Evolutionary conservation across 2,888 invertebrate species (phyloP), one percentile per base, ranked within the genome.

Genomic region (Eristalis intricaria): DNA sequence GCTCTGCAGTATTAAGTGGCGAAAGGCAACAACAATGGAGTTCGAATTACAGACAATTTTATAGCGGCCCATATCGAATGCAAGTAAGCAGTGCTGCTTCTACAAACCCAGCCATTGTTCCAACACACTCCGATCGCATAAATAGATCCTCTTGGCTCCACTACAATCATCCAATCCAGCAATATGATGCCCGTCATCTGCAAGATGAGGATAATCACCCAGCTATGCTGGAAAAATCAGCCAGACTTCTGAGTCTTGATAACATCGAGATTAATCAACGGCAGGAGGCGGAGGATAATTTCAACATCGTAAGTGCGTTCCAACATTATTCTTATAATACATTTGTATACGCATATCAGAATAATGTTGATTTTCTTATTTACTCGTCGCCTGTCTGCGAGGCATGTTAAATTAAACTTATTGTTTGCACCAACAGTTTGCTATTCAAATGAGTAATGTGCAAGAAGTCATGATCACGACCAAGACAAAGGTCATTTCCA

Each of bases 241-340:
- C 77, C 58, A 77, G 60, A 58, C 71, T 56, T 58, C 23, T 60
- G 69, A 29, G 61, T 71, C 35, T 58, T 65, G 78, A 85, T 77
- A 19, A 64, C 29, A n/a, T 2, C 11, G 73, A 82, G 64, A 85
- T 81, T 73, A 68, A 68, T 58, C 76, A 73, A 50, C 5, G 29
- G 8, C 75, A 71, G 65, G 61, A 73, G 43, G 38, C 40, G n/a
- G 66, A 32, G 11, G 79, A 70, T 50, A 38, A 79, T 70, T 70
- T 61, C 50, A 75, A 70, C 64, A 35, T 29, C 65, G 85, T 85
- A 85, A 85, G 85, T 82, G 80, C 63, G 60, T 69, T 80, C 64
- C 38, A 64, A 74, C 50, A 65, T 56, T 66, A 43, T 40, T 71
- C 15, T 80, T 10, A 38, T 32, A 66, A 66, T n/a, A 50, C 19